Evolutionary conservation across 2,797 vertebrate genomes (phyloP).

Genomic region (Intellagama lesueurii): DNA sequence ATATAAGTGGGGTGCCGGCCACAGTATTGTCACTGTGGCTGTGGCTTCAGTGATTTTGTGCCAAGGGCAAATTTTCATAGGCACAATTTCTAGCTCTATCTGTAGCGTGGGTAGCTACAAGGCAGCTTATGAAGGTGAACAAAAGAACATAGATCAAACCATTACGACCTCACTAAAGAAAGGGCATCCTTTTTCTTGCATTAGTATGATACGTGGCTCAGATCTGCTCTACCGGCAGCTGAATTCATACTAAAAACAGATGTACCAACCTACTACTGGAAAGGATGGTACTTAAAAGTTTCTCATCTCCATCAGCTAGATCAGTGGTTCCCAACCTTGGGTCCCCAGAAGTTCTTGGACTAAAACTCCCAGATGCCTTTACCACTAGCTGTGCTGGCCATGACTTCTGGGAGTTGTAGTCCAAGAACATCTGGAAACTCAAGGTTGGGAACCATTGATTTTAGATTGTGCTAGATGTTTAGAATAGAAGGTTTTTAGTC

Average conservation of each 20-base stretch:
- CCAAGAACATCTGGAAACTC: no score
- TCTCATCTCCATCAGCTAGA: no score
- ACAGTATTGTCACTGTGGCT: neutral
- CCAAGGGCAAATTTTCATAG: neutral
- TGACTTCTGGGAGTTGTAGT: no score
- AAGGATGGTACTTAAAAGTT: neutral
- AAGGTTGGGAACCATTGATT: no score
- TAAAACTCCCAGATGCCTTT: no score
- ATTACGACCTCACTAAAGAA: neutral
- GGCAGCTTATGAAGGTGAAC: neutral
- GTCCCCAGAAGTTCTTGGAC: no score
- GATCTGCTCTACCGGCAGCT: neutral
- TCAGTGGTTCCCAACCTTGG: no score
- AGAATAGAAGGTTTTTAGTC: neutral
- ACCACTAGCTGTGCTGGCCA: no score
- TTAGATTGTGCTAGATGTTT: neutral
- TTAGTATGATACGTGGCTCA: neutral
- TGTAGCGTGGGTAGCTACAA: neutral
- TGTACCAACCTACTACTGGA: neutral
- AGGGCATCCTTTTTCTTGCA: neutral
- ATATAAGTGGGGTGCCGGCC: neutral
- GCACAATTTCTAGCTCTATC: rapidly evolving
- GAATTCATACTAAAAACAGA: neutral
- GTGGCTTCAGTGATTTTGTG: neutral
- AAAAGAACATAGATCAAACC: rapidly evolving